Evolutionary conservation across 2,888 invertebrate species (phyloP).

Genomic region (Drosophila borborema): DNA sequence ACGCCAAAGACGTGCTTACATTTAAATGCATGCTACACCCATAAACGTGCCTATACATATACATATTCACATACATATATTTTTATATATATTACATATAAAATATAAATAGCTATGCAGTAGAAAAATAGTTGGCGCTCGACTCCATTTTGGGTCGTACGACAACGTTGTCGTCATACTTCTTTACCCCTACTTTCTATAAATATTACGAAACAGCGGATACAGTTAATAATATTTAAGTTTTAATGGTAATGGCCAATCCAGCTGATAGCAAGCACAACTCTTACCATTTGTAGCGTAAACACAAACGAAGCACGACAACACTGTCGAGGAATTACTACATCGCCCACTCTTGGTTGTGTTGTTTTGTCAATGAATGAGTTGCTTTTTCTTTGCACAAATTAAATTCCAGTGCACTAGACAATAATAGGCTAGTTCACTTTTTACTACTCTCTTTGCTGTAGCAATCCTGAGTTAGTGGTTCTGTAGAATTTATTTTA

Average conservation of each 20-base stretch:
- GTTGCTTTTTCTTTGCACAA: constrained; percentile 26
- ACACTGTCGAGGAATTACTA: constrained; percentile 67
- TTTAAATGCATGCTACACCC: background rate
- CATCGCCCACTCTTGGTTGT: constrained; percentile 23
- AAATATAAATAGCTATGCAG: background rate
- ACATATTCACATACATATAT: background rate
- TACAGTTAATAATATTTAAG: background rate
- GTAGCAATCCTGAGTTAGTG: constrained; percentile 18
- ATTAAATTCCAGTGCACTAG: constrained; percentile 15
- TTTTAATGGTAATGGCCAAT: constrained; percentile 12
- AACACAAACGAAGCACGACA: constrained; percentile 52
- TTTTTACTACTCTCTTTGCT: constrained; percentile 17
- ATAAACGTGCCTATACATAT: no score
- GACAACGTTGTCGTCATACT: background rate
- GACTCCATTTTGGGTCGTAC: background rate
- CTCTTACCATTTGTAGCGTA: constrained; percentile 24
- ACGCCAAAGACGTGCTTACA: background rate
- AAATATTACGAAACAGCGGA: constrained; percentile 7
- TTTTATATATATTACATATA: background rate
- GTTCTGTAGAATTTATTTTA: constrained; percentile 51
- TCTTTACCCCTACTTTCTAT: background rate
- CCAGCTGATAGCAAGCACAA: constrained; percentile 34
- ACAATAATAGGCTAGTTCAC: constrained; percentile 18
- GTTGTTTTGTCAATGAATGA: constrained; percentile 66
- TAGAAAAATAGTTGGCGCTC: background rate